A percentile compares a stretch with the other conserved stretches of the same genome.
These are phyloP conservation scores for Drosophila nr. perissopoda DNA, from an alignment of 2,888 invertebrate species.

Conservation along the genomic window DNA sequence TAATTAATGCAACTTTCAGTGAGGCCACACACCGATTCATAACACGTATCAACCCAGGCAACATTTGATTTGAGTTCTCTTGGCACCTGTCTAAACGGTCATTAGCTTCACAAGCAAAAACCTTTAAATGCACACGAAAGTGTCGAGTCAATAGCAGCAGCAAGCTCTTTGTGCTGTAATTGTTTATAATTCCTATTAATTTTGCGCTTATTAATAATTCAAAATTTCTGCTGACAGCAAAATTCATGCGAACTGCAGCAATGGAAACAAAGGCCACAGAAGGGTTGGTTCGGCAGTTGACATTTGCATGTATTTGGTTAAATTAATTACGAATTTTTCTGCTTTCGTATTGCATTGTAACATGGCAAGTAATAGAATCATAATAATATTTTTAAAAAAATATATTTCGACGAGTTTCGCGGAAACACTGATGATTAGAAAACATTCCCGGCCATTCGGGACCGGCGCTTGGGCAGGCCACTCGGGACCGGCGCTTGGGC, in stretches of 20 bases:
- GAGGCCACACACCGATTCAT: conserved; percentile 1
- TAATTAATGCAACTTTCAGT: conserved; percentile 30
- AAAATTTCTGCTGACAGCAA: conserved; percentile 59
- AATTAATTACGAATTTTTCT: conserved; percentile 24
- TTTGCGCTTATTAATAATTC: conserved; percentile 64
- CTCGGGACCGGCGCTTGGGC: conserved; percentile 11
- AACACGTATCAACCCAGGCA: not conserved
- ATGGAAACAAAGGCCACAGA: conserved; percentile 40
- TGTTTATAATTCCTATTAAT: conserved; percentile 69
- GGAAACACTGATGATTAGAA: conserved; percentile 36
- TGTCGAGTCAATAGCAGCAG: conserved; percentile 32
- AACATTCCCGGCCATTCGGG: conserved; percentile 49
- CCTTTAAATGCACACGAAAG: conserved; percentile 47
- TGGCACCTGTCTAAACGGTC: conserved; percentile 59
- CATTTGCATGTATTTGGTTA: conserved; percentile 19
- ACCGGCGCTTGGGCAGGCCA: conserved; percentile 5
- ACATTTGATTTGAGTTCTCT: conserved; percentile 13
- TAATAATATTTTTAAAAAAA: not conserved
- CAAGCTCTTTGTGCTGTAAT: conserved; percentile 34
- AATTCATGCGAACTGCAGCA: conserved; percentile 64
- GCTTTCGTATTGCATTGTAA: conserved; percentile 3
- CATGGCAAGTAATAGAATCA: conserved; percentile 24
- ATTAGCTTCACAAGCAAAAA: conserved; percentile 49
- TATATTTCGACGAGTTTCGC: conserved; percentile 29
- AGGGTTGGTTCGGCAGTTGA: conserved; percentile 23